Evolutionary conservation across 2,888 invertebrate genomes (phyloP), one percentile per base, ranked within the genome.

Genomic region (Andrena marginata): DNA sequence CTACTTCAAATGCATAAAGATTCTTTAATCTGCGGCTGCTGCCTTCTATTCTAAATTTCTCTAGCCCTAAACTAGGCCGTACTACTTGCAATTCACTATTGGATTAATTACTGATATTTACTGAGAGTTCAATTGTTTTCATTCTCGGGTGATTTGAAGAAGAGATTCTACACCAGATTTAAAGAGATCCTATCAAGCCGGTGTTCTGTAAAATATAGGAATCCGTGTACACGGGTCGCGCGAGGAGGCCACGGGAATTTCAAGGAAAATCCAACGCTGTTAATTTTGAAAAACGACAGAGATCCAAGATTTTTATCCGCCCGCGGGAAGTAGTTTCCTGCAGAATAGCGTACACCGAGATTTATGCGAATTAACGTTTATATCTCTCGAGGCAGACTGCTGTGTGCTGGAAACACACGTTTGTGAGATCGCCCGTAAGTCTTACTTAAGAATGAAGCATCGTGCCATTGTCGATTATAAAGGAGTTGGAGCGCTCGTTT

Each of bases 281-380:
- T 63, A 63, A 63, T 63, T 23, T 42, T 63, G 16, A 63, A 23
- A 42, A 42, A 63, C 23, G 6, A 26, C 63, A 23, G 6, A 23
- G 63, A 20, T 23, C 33, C n/a, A 16, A 13, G 5, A 35, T 42
- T 23, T 26, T 63, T 63, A 63, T 42, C 63, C 42, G 6, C 42
- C 56, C 5, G 23, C n/a, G 42, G 16, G 33, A 20, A 20, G 63
- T 23, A 10, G 23, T 42, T 63, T 42, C 6, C 63, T 8, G 23
- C 13, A 23, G 23, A 42, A 42, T 42, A 26, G 23, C 63, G 42
- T 7, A 7, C 7, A 63, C 42, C 20, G 4, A 63, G 42, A 63
- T 63, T 63, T 63, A 63, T 42, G 63, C 63, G 42, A 63, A 63
- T 63, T 63, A 63, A 16, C 23, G 63, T 42, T 35, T 42, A 63